Evolutionary conservation across 1,140 invertebrate genomes (phyloP).

Genomic region (Drosophila ananassae): DNA sequence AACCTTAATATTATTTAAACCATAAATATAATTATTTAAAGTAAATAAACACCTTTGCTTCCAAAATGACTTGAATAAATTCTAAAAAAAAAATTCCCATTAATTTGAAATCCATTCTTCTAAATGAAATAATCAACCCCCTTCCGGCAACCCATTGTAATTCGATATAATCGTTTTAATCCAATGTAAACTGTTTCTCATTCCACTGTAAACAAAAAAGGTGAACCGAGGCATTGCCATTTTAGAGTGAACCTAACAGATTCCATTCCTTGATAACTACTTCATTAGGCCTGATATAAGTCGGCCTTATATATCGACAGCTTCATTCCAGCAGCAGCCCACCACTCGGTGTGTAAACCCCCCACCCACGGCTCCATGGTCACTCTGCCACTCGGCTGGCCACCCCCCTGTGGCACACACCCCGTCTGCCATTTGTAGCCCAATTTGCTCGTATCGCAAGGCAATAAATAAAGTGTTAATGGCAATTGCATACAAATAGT

Average conservation of each 20-base stretch:
- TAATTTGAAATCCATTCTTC: not conserved
- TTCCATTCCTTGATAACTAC: conserved; percentile 67
- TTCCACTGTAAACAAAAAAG: not conserved
- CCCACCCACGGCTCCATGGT: not conserved
- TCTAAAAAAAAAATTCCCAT: not conserved
- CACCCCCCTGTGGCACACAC: not conserved
- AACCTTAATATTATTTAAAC: no score
- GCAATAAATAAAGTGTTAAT: conserved; percentile 84
- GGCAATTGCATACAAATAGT: conserved; percentile 82
- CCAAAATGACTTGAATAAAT: not conserved
- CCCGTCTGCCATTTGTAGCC: conserved; percentile 2
- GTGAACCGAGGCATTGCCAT: conserved; percentile 28
- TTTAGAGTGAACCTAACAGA: conserved; percentile 35
- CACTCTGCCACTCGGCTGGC: no score
- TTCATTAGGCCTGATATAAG: conserved; percentile 62
- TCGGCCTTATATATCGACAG: conserved; percentile 36
- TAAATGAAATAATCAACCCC: conserved; percentile 2
- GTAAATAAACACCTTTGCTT: no score
- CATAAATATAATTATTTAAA: no score
- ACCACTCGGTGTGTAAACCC: conserved; percentile 17
- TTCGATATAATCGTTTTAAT: conserved; percentile 22
- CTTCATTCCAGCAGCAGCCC: conserved; percentile 22
- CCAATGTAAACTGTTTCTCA: conserved; percentile 30
- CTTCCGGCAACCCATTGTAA: conserved; percentile 1
- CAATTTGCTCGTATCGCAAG: conserved; percentile 33